A percentile compares a stretch with the other conserved stretches of the same genome.
phyloP scores from a whole-genome alignment of 2,888 invertebrate species.

The Bugula neritina region DNA sequence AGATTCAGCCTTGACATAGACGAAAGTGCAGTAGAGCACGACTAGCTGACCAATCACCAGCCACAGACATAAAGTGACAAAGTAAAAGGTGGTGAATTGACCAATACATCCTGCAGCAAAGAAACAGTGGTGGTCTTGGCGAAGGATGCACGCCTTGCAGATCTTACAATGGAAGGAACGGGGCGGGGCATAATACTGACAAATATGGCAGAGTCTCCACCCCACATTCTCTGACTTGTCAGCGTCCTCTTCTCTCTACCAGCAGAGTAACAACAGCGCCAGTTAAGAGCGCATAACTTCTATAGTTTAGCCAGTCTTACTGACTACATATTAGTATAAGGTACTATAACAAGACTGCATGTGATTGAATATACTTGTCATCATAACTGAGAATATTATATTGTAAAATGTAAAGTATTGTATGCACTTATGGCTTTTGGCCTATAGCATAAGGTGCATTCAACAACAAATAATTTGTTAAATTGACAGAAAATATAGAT shows the following conservation, averaged over 20 bases:
- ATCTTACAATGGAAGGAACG: constrained; percentile 72
- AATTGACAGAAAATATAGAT: too few species aligned
- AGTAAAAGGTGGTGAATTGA: constrained; percentile 19
- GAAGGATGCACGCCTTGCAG: constrained; percentile 71
- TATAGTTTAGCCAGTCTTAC: too few species aligned
- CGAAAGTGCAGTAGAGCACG: neutral
- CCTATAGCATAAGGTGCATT: too few species aligned
- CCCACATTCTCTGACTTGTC: constrained; percentile 1
- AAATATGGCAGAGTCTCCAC: constrained; percentile 53
- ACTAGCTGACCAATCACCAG: neutral
- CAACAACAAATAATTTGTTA: too few species aligned
- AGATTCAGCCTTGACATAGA: neutral
- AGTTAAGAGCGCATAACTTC: too few species aligned
- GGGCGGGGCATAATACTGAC: constrained; percentile 65
- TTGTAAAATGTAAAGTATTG: too few species aligned
- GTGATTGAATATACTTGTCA: too few species aligned
- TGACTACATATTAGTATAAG: too few species aligned
- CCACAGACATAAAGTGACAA: constrained; percentile 14
- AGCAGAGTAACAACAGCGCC: too few species aligned
- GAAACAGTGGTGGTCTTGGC: constrained; percentile 54
- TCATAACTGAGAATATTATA: too few species aligned
- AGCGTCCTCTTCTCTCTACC: neutral
- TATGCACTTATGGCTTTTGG: too few species aligned
- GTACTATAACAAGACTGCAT: too few species aligned
- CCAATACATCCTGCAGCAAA: constrained; percentile 27